Conservation (phyloP, 23 tunicate genomes). For the Botrylloides violaceus region DNA sequence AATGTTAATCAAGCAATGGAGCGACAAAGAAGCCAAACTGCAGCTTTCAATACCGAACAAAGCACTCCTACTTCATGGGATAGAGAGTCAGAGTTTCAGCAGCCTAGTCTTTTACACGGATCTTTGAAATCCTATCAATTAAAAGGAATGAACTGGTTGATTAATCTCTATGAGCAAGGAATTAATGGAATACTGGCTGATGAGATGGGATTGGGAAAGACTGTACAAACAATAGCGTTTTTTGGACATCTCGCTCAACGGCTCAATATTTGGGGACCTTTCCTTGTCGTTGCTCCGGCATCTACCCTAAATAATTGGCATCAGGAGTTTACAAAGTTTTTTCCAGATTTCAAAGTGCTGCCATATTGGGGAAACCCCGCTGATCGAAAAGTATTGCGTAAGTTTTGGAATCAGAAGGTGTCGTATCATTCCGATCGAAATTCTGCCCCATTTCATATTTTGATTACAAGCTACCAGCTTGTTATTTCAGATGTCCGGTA, state of each 20-base stretch:
- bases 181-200: constrained; percentile 81
- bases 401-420: constrained; percentile 60
- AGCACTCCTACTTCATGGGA: background rate
- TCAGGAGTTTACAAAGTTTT: constrained; percentile 69
- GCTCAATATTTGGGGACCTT: constrained; percentile 78
- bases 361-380: constrained; percentile 81
- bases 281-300: constrained; percentile 77
- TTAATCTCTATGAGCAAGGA: constrained; percentile 52
- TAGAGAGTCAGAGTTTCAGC: constrained; percentile 5
- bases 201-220: constrained; percentile 87
- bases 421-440: constrained; percentile 18
- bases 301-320: constrained; percentile 88
- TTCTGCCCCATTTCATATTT: constrained; percentile 57
- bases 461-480: constrained; percentile 74
- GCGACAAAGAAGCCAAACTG: constrained; percentile 1
- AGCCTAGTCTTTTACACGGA: constrained; percentile 45
- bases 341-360: constrained; percentile 57
- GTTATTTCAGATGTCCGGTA: constrained; percentile 70
- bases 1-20: constrained; percentile 26
- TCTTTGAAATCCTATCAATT: constrained; percentile 54
- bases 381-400: constrained; percentile 56
- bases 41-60: constrained; percentile 1
- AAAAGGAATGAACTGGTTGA: constrained; percentile 57
- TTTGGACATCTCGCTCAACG: constrained; percentile 59
- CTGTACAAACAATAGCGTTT: constrained; percentile 80